phyloP scores from a whole-genome alignment of 2,888 invertebrate species.

The Tinea pellionella region DNA sequence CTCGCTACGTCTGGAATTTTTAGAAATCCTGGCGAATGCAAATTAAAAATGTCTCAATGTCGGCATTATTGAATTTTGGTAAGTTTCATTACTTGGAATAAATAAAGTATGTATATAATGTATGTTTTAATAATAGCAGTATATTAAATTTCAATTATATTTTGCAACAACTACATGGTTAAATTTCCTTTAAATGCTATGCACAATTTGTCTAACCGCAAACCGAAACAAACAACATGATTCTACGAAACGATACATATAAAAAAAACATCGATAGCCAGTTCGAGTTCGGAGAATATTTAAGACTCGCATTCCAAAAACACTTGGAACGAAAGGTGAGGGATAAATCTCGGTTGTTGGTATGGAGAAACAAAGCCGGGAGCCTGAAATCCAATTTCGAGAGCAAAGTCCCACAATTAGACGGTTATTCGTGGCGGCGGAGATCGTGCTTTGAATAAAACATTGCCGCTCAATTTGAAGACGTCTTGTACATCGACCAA shows the following conservation, averaged over 20 bases:
- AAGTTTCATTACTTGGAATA: background rate
- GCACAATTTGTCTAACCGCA: no score
- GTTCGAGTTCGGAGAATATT: background rate
- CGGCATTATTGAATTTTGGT: background rate
- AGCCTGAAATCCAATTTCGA: constrained; percentile 33
- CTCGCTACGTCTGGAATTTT: background rate
- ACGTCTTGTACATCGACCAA: constrained; percentile 11
- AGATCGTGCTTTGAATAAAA: constrained; percentile 61
- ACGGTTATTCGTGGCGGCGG: constrained; percentile 49
- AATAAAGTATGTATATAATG: background rate
- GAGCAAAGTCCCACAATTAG: constrained; percentile 57
- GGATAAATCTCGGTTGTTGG: constrained; percentile 9
- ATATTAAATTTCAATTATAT: no score
- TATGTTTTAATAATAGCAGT: no score
- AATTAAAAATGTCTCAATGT: background rate
- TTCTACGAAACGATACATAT: no score
- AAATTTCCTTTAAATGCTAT: no score
- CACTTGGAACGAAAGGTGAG: background rate
- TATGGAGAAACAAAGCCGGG: constrained; percentile 12
- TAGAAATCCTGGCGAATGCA: background rate
- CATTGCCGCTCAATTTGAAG: constrained; percentile 50
- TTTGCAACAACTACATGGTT: no score
- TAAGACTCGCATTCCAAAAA: background rate
- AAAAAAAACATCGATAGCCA: no score
- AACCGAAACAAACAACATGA: no score